A percentile compares a stretch with the other conserved stretches of the same genome.
phyloP scores from a whole-genome alignment of 2,797 vertebrate genomes.

The Amphiprion clarkii region DNA sequence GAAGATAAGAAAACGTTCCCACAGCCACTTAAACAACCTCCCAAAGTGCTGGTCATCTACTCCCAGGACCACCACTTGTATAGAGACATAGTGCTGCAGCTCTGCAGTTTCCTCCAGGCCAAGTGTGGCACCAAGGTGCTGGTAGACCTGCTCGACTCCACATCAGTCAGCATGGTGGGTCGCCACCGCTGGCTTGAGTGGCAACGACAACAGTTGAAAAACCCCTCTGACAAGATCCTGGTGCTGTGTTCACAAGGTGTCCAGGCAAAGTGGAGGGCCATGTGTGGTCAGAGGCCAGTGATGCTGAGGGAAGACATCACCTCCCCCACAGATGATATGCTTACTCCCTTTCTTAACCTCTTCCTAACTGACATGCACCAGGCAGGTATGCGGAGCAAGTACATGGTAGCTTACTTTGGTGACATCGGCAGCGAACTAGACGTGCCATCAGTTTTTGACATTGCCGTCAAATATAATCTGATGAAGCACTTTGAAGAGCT shows the following conservation, averaged over 20 bases:
- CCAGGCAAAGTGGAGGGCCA: slow-evolving; percentile 94
- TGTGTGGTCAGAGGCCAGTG: slow-evolving; percentile 86
- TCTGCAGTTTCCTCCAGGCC: slow-evolving; percentile 91
- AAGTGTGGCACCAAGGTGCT: slow-evolving; percentile 92
- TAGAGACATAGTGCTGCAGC: slow-evolving; percentile 91
- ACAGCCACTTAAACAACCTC: slow-evolving; percentile 28
- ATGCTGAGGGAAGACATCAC: slow-evolving; percentile 87
- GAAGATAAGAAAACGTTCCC: accelerated
- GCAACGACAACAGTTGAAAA: slow-evolving; percentile 88
- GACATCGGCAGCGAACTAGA: slow-evolving; percentile 87
- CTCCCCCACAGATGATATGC: slow-evolving; percentile 89
- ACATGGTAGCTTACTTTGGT: slow-evolving; percentile 93
- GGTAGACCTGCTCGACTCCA: slow-evolving; percentile 90
- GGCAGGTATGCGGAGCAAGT: slow-evolving; percentile 89
- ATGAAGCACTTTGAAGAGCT: slow-evolving; percentile 95
- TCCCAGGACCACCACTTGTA: slow-evolving; percentile 94
- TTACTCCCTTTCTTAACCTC: slow-evolving; percentile 91
- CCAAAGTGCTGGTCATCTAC: slow-evolving; percentile 93
- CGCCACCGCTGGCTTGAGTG: slow-evolving; percentile 90
- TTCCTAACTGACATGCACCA: slow-evolving; percentile 92
- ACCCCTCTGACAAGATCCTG: slow-evolving; percentile 89
- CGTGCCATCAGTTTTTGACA: slow-evolving; percentile 91
- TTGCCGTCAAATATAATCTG: slow-evolving; percentile 89
- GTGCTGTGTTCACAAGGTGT: slow-evolving; percentile 93
- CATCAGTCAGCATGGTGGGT: slow-evolving; percentile 88